Percentiles rank a stretch among this genome's conserved stretches.
These are phyloP conservation scores for Mongoloraphidia duomilia DNA, from an alignment of 2,888 invertebrate genomes.

Conservation along the genomic window DNA sequence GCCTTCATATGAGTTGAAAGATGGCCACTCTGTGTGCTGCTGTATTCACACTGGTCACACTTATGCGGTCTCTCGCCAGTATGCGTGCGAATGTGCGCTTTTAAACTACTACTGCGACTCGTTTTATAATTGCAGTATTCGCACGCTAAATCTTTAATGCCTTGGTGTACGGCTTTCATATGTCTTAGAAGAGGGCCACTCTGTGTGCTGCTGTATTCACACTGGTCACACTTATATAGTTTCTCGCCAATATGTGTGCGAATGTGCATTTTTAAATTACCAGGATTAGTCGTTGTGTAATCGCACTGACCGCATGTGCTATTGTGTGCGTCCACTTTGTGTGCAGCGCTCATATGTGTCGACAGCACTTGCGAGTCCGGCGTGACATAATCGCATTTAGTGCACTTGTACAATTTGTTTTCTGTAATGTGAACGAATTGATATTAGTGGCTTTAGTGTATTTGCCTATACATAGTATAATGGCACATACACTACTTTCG, in stretches of 20 bases:
- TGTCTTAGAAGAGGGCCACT: conserved; percentile 13
- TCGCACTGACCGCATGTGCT: no score
- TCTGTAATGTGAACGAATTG: no score
- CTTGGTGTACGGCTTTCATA: background rate
- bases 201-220: conserved; percentile 12
- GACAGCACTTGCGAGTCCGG: no score
- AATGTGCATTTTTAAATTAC: background rate
- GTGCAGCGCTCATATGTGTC: no score
- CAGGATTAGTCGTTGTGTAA: no score
- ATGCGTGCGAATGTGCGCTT: background rate
- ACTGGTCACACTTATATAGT: background rate
- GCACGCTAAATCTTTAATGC: conserved; percentile 1
- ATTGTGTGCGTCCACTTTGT: no score
- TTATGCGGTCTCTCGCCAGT: background rate
- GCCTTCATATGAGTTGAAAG: background rate
- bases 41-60: background rate
- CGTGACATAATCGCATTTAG: no score
- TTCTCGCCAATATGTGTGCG: background rate
- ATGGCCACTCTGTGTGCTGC: background rate
- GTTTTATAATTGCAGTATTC: conserved; percentile 6
- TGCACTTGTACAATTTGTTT: no score
- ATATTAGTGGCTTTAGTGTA: no score
- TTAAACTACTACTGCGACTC: background rate
- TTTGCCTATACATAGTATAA: no score
- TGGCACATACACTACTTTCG: no score